Conservation (phyloP, 2,113 vertebrate species). For the Actinemys pallida region DNA sequence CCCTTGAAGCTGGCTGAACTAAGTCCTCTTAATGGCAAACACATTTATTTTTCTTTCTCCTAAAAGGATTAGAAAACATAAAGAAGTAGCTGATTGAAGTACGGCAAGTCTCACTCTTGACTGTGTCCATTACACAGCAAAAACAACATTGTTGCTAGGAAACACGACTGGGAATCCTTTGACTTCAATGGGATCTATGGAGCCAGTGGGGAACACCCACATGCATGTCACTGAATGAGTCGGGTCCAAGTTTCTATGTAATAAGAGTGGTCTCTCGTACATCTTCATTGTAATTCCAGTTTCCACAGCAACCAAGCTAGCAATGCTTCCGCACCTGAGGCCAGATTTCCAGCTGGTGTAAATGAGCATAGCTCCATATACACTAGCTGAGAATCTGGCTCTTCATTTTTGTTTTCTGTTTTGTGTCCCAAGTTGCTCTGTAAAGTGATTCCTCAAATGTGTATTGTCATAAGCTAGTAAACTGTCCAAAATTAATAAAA, state of each 20-base stretch:
- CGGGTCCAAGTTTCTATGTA: neutral
- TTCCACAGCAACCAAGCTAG: neutral
- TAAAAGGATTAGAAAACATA: neutral
- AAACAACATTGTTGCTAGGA: neutral
- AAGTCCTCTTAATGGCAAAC: neutral
- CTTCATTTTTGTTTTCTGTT: neutral
- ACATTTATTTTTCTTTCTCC: neutral
- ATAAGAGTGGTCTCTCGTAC: neutral
- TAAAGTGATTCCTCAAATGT: neutral
- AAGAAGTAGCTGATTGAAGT: neutral
- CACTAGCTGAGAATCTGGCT: neutral
- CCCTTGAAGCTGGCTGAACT: slow-evolving; percentile 14
- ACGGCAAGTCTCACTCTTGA: neutral
- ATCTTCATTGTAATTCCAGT: neutral
- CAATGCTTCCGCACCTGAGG: neutral
- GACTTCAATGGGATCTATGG: neutral
- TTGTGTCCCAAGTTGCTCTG: neutral
- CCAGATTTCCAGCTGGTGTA: neutral
- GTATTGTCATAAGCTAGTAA: neutral
- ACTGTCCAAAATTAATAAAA: neutral
- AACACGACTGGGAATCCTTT: neutral
- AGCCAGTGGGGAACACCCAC: fast-evolving
- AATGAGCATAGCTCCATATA: neutral
- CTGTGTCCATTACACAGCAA: neutral
- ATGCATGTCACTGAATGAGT: neutral